Evolutionary conservation across 2,113 vertebrate species (phyloP), one percentile per base, ranked within the genome.

Genomic region (Alouatta palliata): DNA sequence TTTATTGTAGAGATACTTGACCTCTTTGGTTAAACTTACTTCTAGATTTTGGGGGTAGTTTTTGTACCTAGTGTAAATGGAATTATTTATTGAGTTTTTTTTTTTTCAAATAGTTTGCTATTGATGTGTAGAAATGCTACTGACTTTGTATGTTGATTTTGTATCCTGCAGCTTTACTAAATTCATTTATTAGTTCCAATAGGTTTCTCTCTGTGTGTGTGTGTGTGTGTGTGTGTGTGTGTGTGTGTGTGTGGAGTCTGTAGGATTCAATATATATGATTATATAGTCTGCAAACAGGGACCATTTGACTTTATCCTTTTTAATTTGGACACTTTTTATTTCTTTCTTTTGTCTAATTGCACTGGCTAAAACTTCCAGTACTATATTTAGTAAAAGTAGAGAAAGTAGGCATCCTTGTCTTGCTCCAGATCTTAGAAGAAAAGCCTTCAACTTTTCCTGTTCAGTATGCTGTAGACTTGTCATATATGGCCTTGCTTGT

Each of bases 201-300:
- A 75, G 13, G 11, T 25, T 14, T 12, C n/a, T n/a, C n/a, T 49
- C 0, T 16, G 0, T 61, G 0, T 61, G 5, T 13, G 27, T 30
- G 61, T 30, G 5, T 30, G 61, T 64, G 61, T 6, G 27, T 64
- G 61, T 64, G 27, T 61, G 10, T 61, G 8, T 25, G 8, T 10
- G 8, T 58, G 56, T 10, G 23, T 27, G 0, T 64, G 61, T 64
- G 61, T 64, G 27, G 6, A 32, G 12, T 64, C 30, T 64, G 61
- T 14, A 30, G 61, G 27, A 30, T 64, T 75, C 71, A 27, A 40
- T 25, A 25, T 43, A 27, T 43, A 43, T 75, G 6, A 75, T 27
- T 75, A 43, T 8, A 7, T 75, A 27, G 71, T 27, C 40, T 25
- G 5, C 40, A 75, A 75, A 75, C 21, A 75, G 40, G 71, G 40